A percentile compares a stretch with the other conserved stretches of the same genome.
Evolutionary conservation across 2,797 vertebrate species (phyloP).

Genomic region (Orientallactaga sibirica): DNA sequence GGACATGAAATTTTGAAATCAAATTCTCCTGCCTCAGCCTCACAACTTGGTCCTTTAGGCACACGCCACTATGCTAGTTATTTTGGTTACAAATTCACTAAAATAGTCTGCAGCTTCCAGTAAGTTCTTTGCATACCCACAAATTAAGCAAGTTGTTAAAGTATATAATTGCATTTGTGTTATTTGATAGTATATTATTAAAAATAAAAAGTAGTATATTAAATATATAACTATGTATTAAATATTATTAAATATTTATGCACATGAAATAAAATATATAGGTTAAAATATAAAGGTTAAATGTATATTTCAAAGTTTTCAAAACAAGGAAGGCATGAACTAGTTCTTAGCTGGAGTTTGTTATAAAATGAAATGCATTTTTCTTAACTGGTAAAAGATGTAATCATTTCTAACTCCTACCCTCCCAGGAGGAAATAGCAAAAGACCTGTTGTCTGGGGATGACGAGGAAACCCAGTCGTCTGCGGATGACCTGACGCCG

Average conservation of each 20-base stretch:
- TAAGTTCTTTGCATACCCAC: neutral
- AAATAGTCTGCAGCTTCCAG: neutral
- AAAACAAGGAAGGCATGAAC: conserved; percentile 20
- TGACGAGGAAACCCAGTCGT: conserved; percentile 98
- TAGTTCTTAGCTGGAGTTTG: conserved; percentile 2
- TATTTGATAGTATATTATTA: neutral
- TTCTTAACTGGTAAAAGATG: neutral
- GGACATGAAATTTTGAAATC: neutral
- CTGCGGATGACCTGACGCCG: conserved; percentile 97
- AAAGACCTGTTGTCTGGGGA: conserved; percentile 97
- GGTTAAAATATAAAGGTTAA: neutral
- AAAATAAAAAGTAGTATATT: neutral
- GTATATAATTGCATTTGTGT: neutral
- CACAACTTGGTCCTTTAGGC: neutral
- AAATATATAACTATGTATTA: conserved; percentile 15
- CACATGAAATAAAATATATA: conserved; percentile 35
- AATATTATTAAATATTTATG: conserved; percentile 25
- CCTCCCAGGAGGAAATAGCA: conserved; percentile 95
- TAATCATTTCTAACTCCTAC: conserved; percentile 53
- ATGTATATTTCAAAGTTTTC: conserved; percentile 31
- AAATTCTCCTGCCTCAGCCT: neutral
- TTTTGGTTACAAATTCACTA: conserved; percentile 40
- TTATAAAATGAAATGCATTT: neutral
- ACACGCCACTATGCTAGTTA: neutral
- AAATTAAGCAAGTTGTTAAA: conserved; percentile 42